phyloP scores from a whole-genome alignment of 1,140 invertebrate genomes.

The Phocides pigmalion region DNA sequence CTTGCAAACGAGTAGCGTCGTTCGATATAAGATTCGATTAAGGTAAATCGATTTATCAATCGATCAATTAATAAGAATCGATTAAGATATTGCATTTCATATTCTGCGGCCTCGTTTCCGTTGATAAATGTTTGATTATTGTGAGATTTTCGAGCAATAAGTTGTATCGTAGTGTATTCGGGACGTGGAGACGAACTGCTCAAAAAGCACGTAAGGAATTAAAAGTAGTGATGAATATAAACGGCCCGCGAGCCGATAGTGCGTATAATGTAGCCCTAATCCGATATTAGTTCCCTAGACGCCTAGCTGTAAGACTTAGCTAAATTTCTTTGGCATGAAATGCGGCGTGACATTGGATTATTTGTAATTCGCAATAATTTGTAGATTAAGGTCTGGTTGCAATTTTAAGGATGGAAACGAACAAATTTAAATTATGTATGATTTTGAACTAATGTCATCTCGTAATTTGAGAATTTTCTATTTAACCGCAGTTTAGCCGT shows the following conservation, averaged over 20 bases:
- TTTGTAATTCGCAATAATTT: no score
- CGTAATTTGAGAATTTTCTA: no score
- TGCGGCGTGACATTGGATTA: constrained; percentile 37
- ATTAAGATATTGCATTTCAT: constrained; percentile 12
- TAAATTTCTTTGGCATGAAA: constrained; percentile 35
- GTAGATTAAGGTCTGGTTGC: not conserved
- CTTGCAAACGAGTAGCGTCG: constrained; percentile 15
- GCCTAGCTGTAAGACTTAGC: constrained; percentile 55
- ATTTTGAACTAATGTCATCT: no score
- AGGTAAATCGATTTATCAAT: no score
- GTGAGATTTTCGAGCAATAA: constrained; percentile 73
- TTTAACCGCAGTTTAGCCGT: no score
- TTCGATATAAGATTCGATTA: constrained; percentile 18
- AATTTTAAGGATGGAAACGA: no score
- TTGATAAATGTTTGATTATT: constrained; percentile 5
- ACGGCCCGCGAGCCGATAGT: constrained; percentile 33
- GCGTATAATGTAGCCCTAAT: constrained; percentile 49
- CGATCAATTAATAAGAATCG: constrained; percentile 1
- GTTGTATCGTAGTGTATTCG: constrained; percentile 53
- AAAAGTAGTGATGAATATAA: constrained; percentile 62
- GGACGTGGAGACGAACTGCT: constrained; percentile 61
- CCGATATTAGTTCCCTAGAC: constrained; percentile 40
- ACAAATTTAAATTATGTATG: no score
- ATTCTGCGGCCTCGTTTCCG: constrained; percentile 20
- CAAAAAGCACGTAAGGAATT: constrained; percentile 79